Conservation (phyloP, 2,113 vertebrate species). For the Dinomys branickii region DNA sequence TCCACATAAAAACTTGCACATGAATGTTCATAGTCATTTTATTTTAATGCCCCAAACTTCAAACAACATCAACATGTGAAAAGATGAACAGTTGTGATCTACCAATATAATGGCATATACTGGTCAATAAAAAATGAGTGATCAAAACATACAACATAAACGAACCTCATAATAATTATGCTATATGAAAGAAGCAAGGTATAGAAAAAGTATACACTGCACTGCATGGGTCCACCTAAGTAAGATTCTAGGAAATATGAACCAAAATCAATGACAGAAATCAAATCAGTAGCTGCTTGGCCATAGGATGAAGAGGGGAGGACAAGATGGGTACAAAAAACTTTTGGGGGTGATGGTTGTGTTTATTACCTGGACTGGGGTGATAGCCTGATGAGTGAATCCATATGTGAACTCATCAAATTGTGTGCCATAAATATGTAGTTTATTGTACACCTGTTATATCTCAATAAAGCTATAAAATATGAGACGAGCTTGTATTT, state of each 20-base stretch:
- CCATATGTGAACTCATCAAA: neutral
- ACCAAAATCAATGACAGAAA: neutral
- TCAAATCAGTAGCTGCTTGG: neutral
- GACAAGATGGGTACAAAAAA: neutral
- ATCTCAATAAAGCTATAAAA: neutral
- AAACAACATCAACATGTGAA: neutral
- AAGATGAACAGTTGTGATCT: neutral
- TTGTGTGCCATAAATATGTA: neutral
- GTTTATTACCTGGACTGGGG: neutral
- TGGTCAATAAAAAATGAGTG: neutral
- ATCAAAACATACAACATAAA: neutral
- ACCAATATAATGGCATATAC: neutral
- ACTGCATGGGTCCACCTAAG: neutral
- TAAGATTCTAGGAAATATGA: neutral
- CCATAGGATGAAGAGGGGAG: neutral
- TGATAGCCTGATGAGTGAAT: neutral
- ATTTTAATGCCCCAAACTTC: neutral
- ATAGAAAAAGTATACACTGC: neutral
- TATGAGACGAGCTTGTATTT: neutral
- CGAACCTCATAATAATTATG: neutral
- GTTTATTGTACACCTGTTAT: neutral
- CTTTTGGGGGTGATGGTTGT: neutral
- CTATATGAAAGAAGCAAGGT: neutral
- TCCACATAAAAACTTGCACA: neutral
- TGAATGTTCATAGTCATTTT: neutral